Base-by-base conservation (phyloP, 1,140 invertebrate species). In the Uloborus diversus region DNA sequence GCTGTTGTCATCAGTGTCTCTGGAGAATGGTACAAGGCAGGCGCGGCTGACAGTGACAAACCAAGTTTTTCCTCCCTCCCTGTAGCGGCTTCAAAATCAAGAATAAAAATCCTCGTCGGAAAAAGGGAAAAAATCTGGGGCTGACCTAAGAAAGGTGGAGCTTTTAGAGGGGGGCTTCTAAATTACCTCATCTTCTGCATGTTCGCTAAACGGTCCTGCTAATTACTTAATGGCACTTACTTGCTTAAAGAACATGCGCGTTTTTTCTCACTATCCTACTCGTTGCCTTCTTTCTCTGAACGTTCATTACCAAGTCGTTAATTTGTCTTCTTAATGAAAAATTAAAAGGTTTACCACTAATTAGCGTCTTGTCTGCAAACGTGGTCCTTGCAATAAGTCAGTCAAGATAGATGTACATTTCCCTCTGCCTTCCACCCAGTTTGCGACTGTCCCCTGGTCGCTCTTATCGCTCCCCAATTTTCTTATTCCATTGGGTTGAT, bases 311-410 rank as follows among this genome's bases (percentile, higher is more conserved):
- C 35, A 69, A 79, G 76, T 79, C 65, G 76, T 79, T 79, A 79
- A 79, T 79, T 79, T 79, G 65, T 79, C 76, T 79, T 79, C 76
- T 79, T 79, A 79, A 79, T 79, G 76, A 79, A 79, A 79, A 79
- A 79, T 79, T 79, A 79, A 79, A 79, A 79, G 76, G 76, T 79
- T 79, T 79, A 79, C 76, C 76, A 79, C 76, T 79, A 79, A 79
- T 79, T 79, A 79, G 76, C 65, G 76, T 79, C 76, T 79, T 79
- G 76, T 79, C 76, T 69, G 51, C 64, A 79, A 79, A 79, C 53
- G 76, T 79, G 76, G 51, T 35, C 76, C 76, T 68, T 61, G 76
- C 76, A 79, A 79, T 79, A 79, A 79, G 76, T 79, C 76, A 79
- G 53, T 68, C 64, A 61, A 69, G 76, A 79, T 79, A 79, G 65